phyloP scores from a whole-genome alignment of 2,888 invertebrate genomes.

The Dascillus cervinus region DNA sequence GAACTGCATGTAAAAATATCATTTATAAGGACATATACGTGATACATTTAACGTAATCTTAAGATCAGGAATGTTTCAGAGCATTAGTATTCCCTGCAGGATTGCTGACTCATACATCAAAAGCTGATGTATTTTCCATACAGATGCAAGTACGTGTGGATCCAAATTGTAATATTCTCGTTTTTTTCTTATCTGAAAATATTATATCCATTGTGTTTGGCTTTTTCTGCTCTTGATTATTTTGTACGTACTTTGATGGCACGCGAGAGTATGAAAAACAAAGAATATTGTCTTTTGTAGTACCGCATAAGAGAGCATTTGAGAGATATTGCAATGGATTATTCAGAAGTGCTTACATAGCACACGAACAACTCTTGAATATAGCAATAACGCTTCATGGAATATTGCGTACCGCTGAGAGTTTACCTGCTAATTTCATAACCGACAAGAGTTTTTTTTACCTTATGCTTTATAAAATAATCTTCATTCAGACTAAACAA shows the following conservation, averaged over 20 bases:
- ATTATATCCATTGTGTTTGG: slow-evolving; percentile 19
- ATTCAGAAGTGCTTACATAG: slow-evolving; percentile 28
- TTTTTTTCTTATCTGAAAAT: too few species aligned
- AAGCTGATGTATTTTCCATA: too few species aligned
- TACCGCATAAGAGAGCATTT: slow-evolving; percentile 22
- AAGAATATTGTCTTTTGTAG: slow-evolving; percentile 26
- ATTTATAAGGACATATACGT: slow-evolving; percentile 27
- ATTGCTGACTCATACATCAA: slow-evolving; percentile 19
- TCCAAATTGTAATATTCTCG: slow-evolving; percentile 26
- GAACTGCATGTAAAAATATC: slow-evolving; percentile 22
- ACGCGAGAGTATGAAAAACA: too few species aligned
- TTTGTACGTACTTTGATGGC: too few species aligned
- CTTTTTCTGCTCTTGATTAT: slow-evolving; percentile 22
- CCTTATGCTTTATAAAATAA: too few species aligned
- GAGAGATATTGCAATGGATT: slow-evolving; percentile 28
- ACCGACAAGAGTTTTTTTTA: too few species aligned
- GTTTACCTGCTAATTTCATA: too few species aligned
- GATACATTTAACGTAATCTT: slow-evolving; percentile 24
- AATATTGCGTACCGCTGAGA: too few species aligned
- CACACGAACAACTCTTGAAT: too few species aligned
- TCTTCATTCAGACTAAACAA: too few species aligned
- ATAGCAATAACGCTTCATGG: too few species aligned
- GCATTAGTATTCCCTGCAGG: slow-evolving; percentile 23
- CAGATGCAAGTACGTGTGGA: too few species aligned
- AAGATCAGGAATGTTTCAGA: slow-evolving; percentile 20